Evolutionary conservation across 1,140 invertebrate genomes (phyloP).

Genomic region (Bradysia coprophila): DNA sequence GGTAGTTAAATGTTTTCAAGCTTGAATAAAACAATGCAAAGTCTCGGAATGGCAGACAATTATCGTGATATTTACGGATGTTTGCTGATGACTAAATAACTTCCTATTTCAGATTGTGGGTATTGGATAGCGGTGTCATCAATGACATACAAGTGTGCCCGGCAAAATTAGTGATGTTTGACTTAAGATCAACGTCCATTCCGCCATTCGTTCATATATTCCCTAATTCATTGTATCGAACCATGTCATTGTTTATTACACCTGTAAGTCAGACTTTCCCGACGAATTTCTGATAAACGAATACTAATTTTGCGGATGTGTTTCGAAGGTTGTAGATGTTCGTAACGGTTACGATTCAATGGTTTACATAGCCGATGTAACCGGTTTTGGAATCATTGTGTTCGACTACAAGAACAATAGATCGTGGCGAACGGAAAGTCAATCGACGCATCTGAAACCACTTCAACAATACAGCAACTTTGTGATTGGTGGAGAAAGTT

Average conservation of each 20-base stretch:
- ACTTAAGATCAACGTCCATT: slow-evolving; percentile 30
- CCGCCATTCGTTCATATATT: slow-evolving; percentile 33
- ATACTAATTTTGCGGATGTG: neutral
- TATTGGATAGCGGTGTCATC: slow-evolving; percentile 40
- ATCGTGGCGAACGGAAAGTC: slow-evolving; percentile 47
- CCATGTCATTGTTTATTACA: slow-evolving; percentile 27
- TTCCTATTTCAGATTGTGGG: slow-evolving; percentile 45
- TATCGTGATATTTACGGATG: neutral
- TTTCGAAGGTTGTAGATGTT: slow-evolving; percentile 30
- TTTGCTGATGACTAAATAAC: slow-evolving; percentile 36
- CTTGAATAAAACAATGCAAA: neutral
- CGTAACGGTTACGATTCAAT: slow-evolving; percentile 38
- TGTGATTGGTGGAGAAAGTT: slow-evolving; percentile 41
- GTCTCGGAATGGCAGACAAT: neutral
- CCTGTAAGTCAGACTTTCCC: slow-evolving; percentile 8
- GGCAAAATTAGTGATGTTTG: slow-evolving; percentile 41
- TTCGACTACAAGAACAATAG: slow-evolving; percentile 35
- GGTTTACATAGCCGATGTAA: slow-evolving; percentile 58
- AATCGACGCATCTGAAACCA: too few relatives aligned
- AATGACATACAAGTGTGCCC: slow-evolving; percentile 28
- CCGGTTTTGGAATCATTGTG: slow-evolving; percentile 42
- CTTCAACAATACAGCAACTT: slow-evolving; percentile 54
- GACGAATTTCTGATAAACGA: neutral
- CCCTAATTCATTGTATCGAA: slow-evolving; percentile 23
- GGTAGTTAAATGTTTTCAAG: neutral